phyloP scores from a whole-genome alignment of 92 coral and sea anemone species.

The Muricea muricata region DNA sequence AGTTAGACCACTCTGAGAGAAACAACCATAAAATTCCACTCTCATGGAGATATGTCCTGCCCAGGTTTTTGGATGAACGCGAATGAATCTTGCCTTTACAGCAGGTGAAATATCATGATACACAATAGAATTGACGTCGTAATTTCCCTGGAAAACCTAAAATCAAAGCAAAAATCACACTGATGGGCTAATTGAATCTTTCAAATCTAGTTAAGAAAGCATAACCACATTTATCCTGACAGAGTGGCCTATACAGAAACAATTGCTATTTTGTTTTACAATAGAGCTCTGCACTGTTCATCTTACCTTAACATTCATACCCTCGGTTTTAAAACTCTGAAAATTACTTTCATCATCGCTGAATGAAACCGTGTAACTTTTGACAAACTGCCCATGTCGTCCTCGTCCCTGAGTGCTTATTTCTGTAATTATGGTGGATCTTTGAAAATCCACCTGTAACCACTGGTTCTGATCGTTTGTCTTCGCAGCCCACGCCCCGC shows the following conservation, averaged over 20 bases:
- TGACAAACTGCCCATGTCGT: neutral
- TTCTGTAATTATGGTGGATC: neutral
- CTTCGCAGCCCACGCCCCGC: neutral
- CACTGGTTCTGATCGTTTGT: neutral
- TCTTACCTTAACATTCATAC: too few relatives aligned
- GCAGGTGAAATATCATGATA: neutral
- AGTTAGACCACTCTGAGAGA: too few relatives aligned
- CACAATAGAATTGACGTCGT: neutral
- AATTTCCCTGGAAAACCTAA: neutral
- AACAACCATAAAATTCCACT: neutral
- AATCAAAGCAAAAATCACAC: too few relatives aligned
- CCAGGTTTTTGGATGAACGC: neutral
- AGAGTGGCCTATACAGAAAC: too few relatives aligned
- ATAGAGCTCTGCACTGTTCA: too few relatives aligned
- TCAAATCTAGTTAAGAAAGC: too few relatives aligned
- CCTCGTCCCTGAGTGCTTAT: neutral
- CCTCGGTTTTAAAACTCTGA: neutral
- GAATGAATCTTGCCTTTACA: neutral
- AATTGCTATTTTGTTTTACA: too few relatives aligned
- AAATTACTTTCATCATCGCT: neutral
- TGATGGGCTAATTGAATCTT: too few relatives aligned
- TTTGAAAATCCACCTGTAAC: conserved; percentile 9
- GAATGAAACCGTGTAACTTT: neutral
- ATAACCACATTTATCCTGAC: too few relatives aligned
- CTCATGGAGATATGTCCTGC: neutral